phyloP scores from a whole-genome alignment of 2,888 invertebrate genomes.

The Thysanoteuthis rhombus region DNA sequence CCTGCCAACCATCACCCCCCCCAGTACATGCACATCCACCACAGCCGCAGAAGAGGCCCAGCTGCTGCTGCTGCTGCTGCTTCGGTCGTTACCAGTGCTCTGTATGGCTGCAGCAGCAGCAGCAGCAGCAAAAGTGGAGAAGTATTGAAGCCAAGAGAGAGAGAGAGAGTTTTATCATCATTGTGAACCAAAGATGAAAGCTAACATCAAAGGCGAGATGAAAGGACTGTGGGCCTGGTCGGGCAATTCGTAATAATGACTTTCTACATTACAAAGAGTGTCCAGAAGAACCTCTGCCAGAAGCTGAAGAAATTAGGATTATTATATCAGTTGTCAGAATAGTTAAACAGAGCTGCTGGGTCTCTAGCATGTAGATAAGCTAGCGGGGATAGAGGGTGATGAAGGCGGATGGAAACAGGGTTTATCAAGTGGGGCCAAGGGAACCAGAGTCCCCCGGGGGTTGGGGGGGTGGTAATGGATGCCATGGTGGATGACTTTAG shows the following conservation, averaged over 20 bases:
- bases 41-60: too few species aligned
- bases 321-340: constrained; percentile 31
- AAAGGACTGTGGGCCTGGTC: constrained; percentile 22
- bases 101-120: neutral
- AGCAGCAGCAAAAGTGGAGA: neutral
- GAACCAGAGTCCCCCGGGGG: too few species aligned
- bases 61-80: too few species aligned
- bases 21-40: too few species aligned
- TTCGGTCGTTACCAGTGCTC: neutral
- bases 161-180: constrained; percentile 26
- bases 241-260: constrained; percentile 30
- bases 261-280: constrained; percentile 20
- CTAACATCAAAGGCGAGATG: constrained; percentile 30
- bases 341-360: constrained; percentile 25
- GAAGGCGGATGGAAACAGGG: neutral
- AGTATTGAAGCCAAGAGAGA: too few species aligned
- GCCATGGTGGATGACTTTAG: neutral
- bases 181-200: constrained; percentile 28
- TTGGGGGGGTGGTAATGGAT: neutral
- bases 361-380: constrained; percentile 22
- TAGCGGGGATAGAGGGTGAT: neutral
- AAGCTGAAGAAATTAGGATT: constrained; percentile 31
- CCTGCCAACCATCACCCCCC: too few species aligned
- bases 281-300: constrained; percentile 28
- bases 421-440: constrained; percentile 13